A percentile compares a stretch with the other conserved stretches of the same genome.
Evolutionary conservation across 2,888 invertebrate species (phyloP).

Genomic region (Leptura quadrifasciata): DNA sequence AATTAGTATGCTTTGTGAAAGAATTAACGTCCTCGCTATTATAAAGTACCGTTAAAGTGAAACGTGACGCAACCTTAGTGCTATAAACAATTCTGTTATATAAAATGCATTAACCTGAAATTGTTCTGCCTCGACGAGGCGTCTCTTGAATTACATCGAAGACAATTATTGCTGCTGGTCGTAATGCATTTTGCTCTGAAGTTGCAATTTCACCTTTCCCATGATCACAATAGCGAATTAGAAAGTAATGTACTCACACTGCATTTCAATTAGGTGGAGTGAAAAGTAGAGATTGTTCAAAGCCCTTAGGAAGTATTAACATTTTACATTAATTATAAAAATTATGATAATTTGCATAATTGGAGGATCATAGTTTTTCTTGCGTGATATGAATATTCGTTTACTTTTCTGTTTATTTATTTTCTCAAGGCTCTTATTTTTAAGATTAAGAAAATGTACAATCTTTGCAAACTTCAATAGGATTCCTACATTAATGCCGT

Average conservation of each 20-base stretch:
- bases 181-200: slow-evolving; percentile 7
- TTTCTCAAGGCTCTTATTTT: too few relatives aligned
- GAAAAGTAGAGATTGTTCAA: too few relatives aligned
- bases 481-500: too few relatives aligned
- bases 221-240: slow-evolving; percentile 13
- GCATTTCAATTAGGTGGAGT: neutral
- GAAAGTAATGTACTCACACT: neutral
- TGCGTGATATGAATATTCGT: neutral
- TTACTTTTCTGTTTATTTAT: neutral
- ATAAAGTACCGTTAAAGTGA: neutral
- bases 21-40: neutral
- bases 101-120: slow-evolving; percentile 28
- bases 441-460: too few relatives aligned
- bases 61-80: neutral
- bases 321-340: too few relatives aligned
- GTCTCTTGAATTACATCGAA: neutral
- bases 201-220: neutral
- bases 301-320: too few relatives aligned
- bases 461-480: too few relatives aligned
- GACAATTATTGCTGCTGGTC: neutral
- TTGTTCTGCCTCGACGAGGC: slow-evolving; percentile 18
- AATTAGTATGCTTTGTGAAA: neutral
- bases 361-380: too few relatives aligned
- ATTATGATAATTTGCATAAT: too few relatives aligned
- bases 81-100: slow-evolving; percentile 13